A percentile compares a stretch with the other conserved stretches of the same genome.
These are phyloP conservation scores for Taphrorychus bicolor DNA, from an alignment of 2,888 invertebrate genomes.

Conservation along the genomic window DNA sequence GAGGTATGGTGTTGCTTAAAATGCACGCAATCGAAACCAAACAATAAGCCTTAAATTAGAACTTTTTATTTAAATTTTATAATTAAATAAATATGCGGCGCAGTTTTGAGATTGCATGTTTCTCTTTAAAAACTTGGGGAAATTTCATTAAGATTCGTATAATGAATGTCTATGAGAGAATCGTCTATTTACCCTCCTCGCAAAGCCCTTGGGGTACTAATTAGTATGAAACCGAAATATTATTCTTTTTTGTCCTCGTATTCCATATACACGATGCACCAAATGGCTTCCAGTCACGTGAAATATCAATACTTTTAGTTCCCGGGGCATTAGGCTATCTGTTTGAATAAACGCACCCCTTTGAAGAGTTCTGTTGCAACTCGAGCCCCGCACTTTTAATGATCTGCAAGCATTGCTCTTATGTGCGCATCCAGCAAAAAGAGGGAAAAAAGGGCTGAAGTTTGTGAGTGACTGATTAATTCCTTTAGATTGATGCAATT, in stretches of 20 bases:
- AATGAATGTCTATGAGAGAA: not conserved
- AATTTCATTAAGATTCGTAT: conserved; percentile 3
- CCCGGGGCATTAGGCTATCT: conserved; percentile 14
- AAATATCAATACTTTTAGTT: conserved; percentile 46
- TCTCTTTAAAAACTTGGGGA: not conserved
- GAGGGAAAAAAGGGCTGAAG: no score
- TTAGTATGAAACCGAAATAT: conserved; percentile 2
- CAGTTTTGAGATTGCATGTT: not conserved
- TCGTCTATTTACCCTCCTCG: not conserved
- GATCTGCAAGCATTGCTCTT: not conserved
- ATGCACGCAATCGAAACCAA: conserved; percentile 35
- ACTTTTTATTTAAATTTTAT: conserved; percentile 5
- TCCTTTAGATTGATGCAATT: no score
- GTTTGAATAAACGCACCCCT: conserved; percentile 6
- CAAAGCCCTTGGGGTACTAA: not conserved
- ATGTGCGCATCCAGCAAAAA: not conserved
- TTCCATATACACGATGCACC: conserved; percentile 4
- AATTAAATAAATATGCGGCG: not conserved
- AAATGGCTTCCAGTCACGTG: conserved; percentile 41
- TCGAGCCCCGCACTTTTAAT: not conserved
- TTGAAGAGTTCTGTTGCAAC: conserved; percentile 1
- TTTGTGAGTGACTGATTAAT: no score
- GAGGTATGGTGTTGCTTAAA: conserved; percentile 25
- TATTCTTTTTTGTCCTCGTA: conserved; percentile 2
- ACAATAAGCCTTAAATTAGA: conserved; percentile 21